A percentile compares a stretch with the other conserved stretches of the same genome.
Evolutionary conservation across 2,797 vertebrate species (phyloP).

Genomic region (Falco berigora): DNA sequence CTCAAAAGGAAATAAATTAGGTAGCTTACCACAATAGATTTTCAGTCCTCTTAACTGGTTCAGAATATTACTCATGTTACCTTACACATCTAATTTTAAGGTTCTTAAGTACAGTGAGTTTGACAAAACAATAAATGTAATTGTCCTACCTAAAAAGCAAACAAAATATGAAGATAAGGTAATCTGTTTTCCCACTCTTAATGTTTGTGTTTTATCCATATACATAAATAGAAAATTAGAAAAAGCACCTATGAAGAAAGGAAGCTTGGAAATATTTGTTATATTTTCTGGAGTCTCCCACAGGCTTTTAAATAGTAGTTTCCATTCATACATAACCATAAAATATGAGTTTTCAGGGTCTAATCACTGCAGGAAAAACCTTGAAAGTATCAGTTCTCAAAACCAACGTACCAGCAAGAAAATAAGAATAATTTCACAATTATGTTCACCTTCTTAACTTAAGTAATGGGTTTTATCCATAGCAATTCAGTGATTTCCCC

Average conservation of each 20-base stretch:
- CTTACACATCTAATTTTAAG: not conserved
- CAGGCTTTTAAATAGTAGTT: not conserved
- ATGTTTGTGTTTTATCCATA: not conserved
- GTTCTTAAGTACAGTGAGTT: not conserved
- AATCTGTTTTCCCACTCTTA: conserved; percentile 1
- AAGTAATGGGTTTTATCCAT: not conserved
- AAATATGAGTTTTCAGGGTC: not conserved
- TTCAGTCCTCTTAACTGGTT: not conserved
- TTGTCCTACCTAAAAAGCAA: conserved; percentile 13
- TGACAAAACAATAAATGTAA: not conserved
- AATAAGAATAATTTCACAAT: not conserved
- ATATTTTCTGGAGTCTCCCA: not conserved
- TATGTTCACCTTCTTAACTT: not conserved
- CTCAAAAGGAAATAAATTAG: conserved; percentile 33
- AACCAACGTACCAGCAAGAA: not conserved
- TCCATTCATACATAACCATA: not conserved
- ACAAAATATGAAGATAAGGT: conserved; percentile 29
- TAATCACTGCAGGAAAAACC: not conserved
- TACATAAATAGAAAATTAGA: not conserved
- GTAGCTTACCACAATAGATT: not conserved
- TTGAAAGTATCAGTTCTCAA: not conserved
- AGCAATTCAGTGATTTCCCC: not conserved
- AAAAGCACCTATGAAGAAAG: not conserved
- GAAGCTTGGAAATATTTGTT: not conserved
- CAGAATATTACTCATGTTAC: not conserved